These are phyloP conservation scores for Barypeithes pellucidus DNA, from an alignment of 2,888 invertebrate genomes.

Conservation along the genomic window DNA sequence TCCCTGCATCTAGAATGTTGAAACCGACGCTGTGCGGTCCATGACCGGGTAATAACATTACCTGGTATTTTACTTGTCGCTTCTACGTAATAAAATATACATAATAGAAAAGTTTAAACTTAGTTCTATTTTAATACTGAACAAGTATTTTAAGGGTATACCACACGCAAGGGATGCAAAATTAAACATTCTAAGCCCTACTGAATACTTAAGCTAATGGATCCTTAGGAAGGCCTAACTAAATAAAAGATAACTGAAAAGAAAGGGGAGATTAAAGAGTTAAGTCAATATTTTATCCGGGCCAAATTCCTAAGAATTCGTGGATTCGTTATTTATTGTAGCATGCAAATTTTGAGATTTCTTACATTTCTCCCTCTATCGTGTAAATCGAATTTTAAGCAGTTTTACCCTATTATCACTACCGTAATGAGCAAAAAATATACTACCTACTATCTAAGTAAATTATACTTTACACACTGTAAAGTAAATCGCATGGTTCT, in stretches of 20 bases:
- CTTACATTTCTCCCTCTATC: too few relatives aligned
- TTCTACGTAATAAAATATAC: background rate
- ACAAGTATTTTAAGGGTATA: conserved; percentile 1
- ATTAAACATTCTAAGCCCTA: conserved; percentile 13
- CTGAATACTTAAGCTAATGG: conserved; percentile 24
- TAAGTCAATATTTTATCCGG: conserved; percentile 44
- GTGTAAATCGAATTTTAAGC: too few relatives aligned
- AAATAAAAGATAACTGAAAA: conserved; percentile 11
- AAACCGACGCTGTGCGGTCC: too few relatives aligned
- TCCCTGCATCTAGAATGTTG: too few relatives aligned
- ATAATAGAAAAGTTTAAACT: background rate
- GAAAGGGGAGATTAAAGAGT: conserved; percentile 34
- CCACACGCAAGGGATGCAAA: conserved; percentile 10
- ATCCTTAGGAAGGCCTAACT: background rate
- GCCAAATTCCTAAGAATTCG: background rate
- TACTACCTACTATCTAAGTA: too few relatives aligned
- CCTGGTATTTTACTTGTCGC: background rate
- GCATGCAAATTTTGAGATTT: too few relatives aligned
- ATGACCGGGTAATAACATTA: too few relatives aligned
- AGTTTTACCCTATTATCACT: too few relatives aligned
- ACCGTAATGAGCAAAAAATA: too few relatives aligned
- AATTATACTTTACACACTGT: too few relatives aligned
- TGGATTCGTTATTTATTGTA: too few relatives aligned
- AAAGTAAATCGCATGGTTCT: too few relatives aligned
- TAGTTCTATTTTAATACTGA: background rate